phyloP scores from a whole-genome alignment of 2,797 vertebrate species.

The Enteromius thamalakanensis region DNA sequence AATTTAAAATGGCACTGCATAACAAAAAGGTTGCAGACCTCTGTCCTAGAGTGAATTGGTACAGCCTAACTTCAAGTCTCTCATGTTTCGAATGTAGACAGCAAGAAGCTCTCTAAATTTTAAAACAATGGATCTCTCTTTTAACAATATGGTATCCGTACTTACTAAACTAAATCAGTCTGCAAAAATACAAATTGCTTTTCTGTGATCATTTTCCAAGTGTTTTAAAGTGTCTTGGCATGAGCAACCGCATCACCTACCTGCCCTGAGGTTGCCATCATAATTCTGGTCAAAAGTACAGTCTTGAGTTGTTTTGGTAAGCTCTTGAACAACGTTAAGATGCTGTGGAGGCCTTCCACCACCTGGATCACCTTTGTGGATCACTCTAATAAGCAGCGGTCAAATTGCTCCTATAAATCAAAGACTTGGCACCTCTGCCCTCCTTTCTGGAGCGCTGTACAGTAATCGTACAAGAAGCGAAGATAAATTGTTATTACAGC shows the following conservation, averaged over 20 bases:
- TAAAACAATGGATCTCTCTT: background rate
- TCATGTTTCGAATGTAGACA: background rate
- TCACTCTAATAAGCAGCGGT: conserved; percentile 78
- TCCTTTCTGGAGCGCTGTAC: conserved; percentile 69
- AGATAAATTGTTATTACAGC: conserved; percentile 83
- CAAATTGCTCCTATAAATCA: conserved; percentile 82
- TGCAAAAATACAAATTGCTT: background rate
- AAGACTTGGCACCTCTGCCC: conserved; percentile 74
- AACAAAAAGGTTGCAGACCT: background rate
- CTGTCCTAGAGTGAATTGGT: background rate
- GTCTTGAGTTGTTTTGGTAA: conserved; percentile 1
- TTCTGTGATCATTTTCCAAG: background rate
- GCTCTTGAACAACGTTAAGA: conserved; percentile 44
- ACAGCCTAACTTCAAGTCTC: background rate
- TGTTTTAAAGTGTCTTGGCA: background rate
- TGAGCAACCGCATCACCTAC: background rate
- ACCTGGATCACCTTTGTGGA: conserved; percentile 72
- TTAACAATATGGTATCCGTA: background rate
- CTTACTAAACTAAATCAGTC: background rate
- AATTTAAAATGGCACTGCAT: background rate
- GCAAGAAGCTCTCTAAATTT: background rate
- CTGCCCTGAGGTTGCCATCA: background rate
- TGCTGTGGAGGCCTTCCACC: conserved; percentile 66
- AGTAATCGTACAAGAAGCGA: conserved; percentile 78
- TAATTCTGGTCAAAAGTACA: conserved; percentile 14